Evolutionary conservation across 2,797 vertebrate species (phyloP), one percentile per base, ranked within the genome.

Genomic region (Coccyzus lansbergi): DNA sequence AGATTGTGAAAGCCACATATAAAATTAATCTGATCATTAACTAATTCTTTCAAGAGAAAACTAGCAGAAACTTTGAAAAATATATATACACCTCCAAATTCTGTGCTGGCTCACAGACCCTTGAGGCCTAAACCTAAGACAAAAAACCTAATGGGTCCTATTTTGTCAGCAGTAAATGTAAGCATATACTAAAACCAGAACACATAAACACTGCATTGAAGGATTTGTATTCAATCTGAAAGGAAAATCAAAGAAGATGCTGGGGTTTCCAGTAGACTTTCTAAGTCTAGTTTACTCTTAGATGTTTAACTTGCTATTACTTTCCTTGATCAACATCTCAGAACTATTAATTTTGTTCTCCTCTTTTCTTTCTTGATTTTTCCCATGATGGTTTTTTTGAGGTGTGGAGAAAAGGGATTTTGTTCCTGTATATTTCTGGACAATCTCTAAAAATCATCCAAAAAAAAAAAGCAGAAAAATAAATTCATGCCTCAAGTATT

Each of bases 401-500:
- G 5, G 2, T 2, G 7, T 31, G 16, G 7, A 52, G 7, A 36
- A 8, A 69, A 64, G 5, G 5, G 5, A 25, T 1, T 24, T 44
- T 2, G 3, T 52, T 78, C 18, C 10, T 53, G 1, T 24, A 42
- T 59, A 19, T 75, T 9, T 31, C 29, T 53, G 38, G 28, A 83
- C 17, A 87, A 87, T 25, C 3, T 63, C 36, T 86, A 31, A 64
- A 78, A 88, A 74, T 48, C 38, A 42, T 51, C 71, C 83, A 31
- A 75, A 86, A 6, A 82, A 78, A 62, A 78, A 69, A 58, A 9
- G 2, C 69, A 65, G 12, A 31, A 86, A 77, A 72, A 38, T 13
- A 67, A 59, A 28, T 65, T 10, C 12, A 29, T 64, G 9, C 2
- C 6, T 65, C 36, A 67, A 77, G 6, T 40, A 68, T 85, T 80